Percentiles rank a stretch among this genome's conserved stretches.
These are phyloP conservation scores for Cerceris rybyensis DNA, from an alignment of 2,888 invertebrate genomes.

Conservation along the genomic window DNA sequence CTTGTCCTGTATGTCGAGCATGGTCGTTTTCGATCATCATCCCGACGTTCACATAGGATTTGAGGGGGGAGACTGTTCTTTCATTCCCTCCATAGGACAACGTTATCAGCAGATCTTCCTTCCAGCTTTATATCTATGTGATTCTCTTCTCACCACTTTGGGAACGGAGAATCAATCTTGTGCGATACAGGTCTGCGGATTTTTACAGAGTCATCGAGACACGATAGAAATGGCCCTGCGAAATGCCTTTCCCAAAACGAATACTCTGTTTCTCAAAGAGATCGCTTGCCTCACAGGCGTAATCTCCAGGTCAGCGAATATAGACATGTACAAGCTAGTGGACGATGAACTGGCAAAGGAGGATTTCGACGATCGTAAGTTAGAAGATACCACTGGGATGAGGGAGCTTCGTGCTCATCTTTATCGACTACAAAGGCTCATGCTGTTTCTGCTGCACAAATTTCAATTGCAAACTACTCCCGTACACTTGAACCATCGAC, in stretches of 20 bases:
- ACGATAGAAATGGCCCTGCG: conserved; percentile 90
- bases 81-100: conserved; percentile 86
- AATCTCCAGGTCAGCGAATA: conserved; percentile 87
- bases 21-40: conserved; percentile 88
- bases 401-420: conserved; percentile 84
- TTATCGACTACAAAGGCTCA: conserved; percentile 88
- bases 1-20: conserved; percentile 85
- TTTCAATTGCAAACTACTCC: conserved; percentile 83
- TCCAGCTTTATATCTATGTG: conserved; percentile 91
- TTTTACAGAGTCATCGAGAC: conserved; percentile 91
- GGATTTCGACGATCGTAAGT: conserved; percentile 63
- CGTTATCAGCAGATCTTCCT: conserved; percentile 92
- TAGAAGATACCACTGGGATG: conserved; percentile 76
- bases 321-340: conserved; percentile 79
- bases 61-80: conserved; percentile 77
- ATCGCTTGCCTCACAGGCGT: conserved; percentile 90
- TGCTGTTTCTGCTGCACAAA: conserved; percentile 89
- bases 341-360: conserved; percentile 74
- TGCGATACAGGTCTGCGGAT: conserved; percentile 90
- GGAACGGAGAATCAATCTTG: conserved; percentile 93
- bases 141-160: conserved; percentile 91
- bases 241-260: conserved; percentile 86
- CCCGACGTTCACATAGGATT: conserved; percentile 85
- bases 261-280: conserved; percentile 87
- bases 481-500: conserved; percentile 53